Conservation (phyloP, 1,140 invertebrate species). For the Rhynchophorus ferrugineus region DNA sequence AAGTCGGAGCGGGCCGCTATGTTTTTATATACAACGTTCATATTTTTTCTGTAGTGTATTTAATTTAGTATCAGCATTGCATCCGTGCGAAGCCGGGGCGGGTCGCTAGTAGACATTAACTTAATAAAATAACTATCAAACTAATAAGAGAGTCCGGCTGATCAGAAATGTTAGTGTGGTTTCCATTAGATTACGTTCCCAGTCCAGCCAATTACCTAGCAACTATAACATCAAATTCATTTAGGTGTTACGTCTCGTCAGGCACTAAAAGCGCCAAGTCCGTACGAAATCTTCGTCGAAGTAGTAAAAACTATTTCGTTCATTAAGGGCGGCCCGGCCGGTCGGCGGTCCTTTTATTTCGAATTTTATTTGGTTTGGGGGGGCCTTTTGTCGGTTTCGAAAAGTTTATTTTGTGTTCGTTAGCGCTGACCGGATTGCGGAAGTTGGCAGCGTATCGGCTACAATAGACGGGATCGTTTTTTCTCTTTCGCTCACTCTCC, state of each 20-base stretch:
- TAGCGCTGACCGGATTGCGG: not conserved
- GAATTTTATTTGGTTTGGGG: not conserved
- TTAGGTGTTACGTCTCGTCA: not conserved
- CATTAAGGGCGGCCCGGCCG: not conserved
- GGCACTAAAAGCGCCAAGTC: not conserved
- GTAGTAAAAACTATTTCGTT: not conserved
- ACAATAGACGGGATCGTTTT: not conserved
- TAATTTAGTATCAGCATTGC: no score
- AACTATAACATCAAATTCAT: not conserved
- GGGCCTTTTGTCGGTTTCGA: not conserved
- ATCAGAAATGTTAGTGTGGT: no score
- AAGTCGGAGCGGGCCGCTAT: no score
- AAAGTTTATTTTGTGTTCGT: not conserved
- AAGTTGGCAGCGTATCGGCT: not conserved
- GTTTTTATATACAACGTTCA: no score
- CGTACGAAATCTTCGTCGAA: not conserved
- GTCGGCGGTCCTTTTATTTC: not conserved
- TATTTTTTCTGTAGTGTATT: no score
- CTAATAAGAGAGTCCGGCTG: no score
- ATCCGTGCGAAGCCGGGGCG: no score
- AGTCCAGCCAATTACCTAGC: not conserved
- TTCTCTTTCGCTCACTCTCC: no score
- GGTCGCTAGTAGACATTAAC: no score
- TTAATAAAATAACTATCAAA: no score
- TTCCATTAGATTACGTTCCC: no score